Percentiles rank a stretch among this genome's conserved stretches.
These are phyloP conservation scores for Halocynthia aurantium DNA, from an alignment of 23 tunicate genomes.

Conservation along the genomic window DNA sequence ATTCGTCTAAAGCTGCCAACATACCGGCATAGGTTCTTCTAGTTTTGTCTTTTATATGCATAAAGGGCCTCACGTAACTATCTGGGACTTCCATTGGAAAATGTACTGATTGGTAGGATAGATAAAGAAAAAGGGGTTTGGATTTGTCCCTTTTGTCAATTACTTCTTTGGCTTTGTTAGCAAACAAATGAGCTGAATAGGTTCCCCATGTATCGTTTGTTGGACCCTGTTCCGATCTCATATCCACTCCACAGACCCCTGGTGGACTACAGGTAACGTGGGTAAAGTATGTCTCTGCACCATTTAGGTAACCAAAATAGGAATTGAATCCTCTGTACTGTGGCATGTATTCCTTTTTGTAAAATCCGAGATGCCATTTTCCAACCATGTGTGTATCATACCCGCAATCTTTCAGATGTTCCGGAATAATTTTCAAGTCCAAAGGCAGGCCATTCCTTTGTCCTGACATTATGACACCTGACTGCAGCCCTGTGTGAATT, in stretches of 20 bases:
- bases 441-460: constrained; percentile 67
- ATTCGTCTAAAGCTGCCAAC: constrained; percentile 89
- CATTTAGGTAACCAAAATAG: constrained; percentile 74
- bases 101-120: constrained; percentile 81
- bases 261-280: constrained; percentile 11
- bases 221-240: constrained; percentile 56
- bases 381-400: constrained; percentile 76
- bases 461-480: constrained; percentile 46
- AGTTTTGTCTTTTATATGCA: constrained; percentile 49
- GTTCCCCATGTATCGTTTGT: constrained; percentile 60
- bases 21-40: constrained; percentile 76
- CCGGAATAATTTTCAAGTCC: constrained; percentile 55
- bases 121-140: constrained; percentile 75
- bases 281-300: constrained; percentile 76
- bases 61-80: constrained; percentile 45
- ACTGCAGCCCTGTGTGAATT: constrained; percentile 89
- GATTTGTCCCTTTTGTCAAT: constrained; percentile 42
- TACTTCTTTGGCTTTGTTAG: constrained; percentile 45
- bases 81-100: constrained; percentile 83
- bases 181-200: constrained; percentile 59
- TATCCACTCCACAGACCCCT: constrained; percentile 45
- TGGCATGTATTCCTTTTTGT: constrained; percentile 50
- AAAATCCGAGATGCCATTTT: constrained; percentile 88
- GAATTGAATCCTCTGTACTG: constrained; percentile 73
- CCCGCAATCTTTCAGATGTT: constrained; percentile 67